Evolutionary conservation across 92 coral and sea anemone species (phyloP).

Genomic region (Montipora capitata): DNA sequence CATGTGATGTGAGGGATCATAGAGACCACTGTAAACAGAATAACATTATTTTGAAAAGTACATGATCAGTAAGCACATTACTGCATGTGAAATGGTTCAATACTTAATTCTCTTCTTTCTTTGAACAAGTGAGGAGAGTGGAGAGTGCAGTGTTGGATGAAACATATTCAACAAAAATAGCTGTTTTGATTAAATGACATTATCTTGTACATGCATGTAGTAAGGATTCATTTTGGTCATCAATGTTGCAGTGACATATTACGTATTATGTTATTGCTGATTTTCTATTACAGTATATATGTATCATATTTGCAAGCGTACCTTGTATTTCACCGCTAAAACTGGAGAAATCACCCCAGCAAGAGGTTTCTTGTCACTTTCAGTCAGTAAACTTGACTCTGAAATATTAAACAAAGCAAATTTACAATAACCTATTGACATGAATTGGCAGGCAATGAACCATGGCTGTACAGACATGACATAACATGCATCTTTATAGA

Average conservation of each 20-base stretch:
- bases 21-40: constrained; percentile 21
- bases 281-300: constrained; percentile 8
- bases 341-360: constrained; percentile 47
- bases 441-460: constrained; percentile 22
- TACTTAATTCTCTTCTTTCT: neutral
- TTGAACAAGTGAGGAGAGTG: constrained; percentile 2
- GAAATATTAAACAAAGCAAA: constrained; percentile 33
- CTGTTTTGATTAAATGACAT: constrained; percentile 22
- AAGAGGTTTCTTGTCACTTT: constrained; percentile 29
- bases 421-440: constrained; percentile 17
- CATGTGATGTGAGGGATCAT: constrained; percentile 27
- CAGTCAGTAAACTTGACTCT: constrained; percentile 28
- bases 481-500: constrained; percentile 8
- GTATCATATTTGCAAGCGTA: neutral
- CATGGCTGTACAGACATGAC: constrained; percentile 17
- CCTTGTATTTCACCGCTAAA: constrained; percentile 53
- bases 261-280: constrained; percentile 7
- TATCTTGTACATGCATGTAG: constrained; percentile 20
- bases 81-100: constrained; percentile 9
- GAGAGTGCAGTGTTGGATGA: constrained; percentile 30
- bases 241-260: constrained; percentile 5
- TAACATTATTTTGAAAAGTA: constrained; percentile 23
- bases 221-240: constrained; percentile 14
- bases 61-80: constrained; percentile 25
- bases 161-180: constrained; percentile 26